Base-by-base conservation (phyloP, 2,113 vertebrate genomes). In the Paradoxurus hermaphroditus region DNA sequence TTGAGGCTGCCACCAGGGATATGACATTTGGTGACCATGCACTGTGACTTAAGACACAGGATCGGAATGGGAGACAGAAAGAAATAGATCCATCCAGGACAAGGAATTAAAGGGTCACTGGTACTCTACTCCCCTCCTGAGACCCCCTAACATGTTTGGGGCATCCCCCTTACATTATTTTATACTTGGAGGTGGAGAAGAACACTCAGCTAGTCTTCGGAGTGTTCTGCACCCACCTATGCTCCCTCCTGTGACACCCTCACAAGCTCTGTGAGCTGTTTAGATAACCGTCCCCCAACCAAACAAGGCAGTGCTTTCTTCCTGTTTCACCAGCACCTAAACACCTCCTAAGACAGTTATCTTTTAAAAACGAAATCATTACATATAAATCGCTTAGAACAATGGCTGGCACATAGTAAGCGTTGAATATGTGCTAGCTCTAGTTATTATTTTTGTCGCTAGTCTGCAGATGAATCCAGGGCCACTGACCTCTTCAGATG, bases 361-460 rank as follows among this genome's bases (percentile, higher is more conserved):
- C 56, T 89, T 96, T 96, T 59, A 13, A 77, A 96, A 95, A 96
- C 67, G 63, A 94, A 73, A 49, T 79, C 68, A 89, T 90, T 83
- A 46, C 63, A 70, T 4, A 4, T 19, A 73, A 90, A 96, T 49
- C 53, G 9, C 68, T 77, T 72, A 53, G 67, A 97, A 85, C 78
- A 91, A 85, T 49, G 77, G 88, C 78, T 91, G 51, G 72, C 46
- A 82, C 18, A 3, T 6, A 85, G n/a, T 25, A 56, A 72, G 39
- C 36, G 3, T 12, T 29, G 46, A 86, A 56, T 90, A 59, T 3
- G 8, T 70, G 36, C 53, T 86, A 13, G 34, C 36, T 65, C 0
- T 79, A 96, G 96, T 95, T 67, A 91, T 86, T 95, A 63, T 91
- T 86, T 88, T 93, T 89, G 56, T 88, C 87, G 90, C 70, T 90